Evolutionary conservation across 1,140 invertebrate genomes (phyloP).

Genomic region (Uloborus diversus): DNA sequence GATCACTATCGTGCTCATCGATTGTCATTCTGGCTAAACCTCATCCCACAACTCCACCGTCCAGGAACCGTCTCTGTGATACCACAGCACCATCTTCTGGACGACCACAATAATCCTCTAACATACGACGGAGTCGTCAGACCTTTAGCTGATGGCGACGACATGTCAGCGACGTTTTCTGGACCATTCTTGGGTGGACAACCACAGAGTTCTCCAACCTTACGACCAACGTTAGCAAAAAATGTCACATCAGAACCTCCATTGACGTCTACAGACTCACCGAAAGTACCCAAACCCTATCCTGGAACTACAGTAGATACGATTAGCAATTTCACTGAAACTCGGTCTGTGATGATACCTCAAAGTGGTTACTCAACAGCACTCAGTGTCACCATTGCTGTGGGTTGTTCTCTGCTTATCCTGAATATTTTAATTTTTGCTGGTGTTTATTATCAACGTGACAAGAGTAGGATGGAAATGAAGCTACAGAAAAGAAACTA

Average conservation of each 20-base stretch:
- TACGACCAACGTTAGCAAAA: neutral
- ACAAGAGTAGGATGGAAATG: conserved; percentile 68
- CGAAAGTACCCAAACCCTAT: neutral
- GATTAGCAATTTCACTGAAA: neutral
- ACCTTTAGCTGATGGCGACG: conserved; percentile 69
- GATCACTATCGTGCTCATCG: conserved; percentile 94
- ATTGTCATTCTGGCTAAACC: conserved; percentile 92
- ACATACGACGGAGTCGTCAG: conserved; percentile 67
- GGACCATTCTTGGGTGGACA: neutral
- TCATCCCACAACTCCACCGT: conserved; percentile 83
- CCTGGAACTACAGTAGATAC: neutral
- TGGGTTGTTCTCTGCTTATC: conserved; percentile 86
- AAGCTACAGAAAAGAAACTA: conserved; percentile 42
- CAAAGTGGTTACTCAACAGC: conserved; percentile 83
- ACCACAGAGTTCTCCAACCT: neutral
- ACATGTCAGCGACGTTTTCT: conserved; percentile 65
- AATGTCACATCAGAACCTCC: neutral
- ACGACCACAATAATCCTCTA: conserved; percentile 69
- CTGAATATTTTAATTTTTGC: conserved; percentile 93
- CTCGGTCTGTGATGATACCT: neutral
- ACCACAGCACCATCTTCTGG: conserved; percentile 83
- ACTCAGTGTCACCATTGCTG: conserved; percentile 89
- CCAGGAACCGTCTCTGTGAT: conserved; percentile 79
- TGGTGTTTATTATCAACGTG: conserved; percentile 87
- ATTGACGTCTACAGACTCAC: neutral